Conservation (phyloP, 2,113 vertebrate genomes). For the Vulpes vulpes region DNA sequence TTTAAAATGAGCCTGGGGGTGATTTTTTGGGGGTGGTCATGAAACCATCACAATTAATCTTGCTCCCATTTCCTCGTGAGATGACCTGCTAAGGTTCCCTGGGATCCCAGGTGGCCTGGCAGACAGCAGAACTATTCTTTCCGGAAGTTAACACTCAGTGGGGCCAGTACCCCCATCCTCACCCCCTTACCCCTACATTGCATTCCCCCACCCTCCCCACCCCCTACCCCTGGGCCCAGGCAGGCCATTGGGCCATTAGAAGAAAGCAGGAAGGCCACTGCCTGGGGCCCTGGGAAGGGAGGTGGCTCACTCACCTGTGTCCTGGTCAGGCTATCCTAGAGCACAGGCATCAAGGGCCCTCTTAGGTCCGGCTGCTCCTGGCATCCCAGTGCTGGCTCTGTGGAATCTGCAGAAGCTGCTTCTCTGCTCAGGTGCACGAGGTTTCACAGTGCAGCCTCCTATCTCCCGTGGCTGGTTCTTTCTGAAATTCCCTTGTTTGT, state of each 20-base stretch:
- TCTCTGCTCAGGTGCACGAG: neutral
- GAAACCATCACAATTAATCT: neutral
- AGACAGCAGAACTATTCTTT: neutral
- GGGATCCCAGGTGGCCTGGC: neutral
- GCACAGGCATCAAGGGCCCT: neutral
- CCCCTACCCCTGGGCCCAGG: neutral
- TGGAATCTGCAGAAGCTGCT: neutral
- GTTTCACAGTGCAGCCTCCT: neutral
- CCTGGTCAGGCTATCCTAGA: neutral
- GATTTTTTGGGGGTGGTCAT: neutral
- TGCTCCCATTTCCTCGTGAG: neutral
- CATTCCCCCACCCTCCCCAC: neutral
- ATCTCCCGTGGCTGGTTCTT: neutral
- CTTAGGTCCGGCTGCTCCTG: neutral
- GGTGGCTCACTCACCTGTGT: accelerated
- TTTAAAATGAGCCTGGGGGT: conserved; percentile 36
- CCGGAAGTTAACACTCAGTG: neutral
- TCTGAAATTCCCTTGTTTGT: neutral
- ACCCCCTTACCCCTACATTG: neutral
- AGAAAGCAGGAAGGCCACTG: neutral
- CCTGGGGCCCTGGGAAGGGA: neutral
- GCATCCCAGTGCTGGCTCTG: accelerated
- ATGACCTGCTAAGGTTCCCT: neutral
- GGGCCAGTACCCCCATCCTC: neutral
- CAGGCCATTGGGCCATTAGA: neutral